Evolutionary conservation across 2,113 vertebrate species (phyloP), one percentile per base, ranked within the genome.

Genomic region (Muscicapa adusta): DNA sequence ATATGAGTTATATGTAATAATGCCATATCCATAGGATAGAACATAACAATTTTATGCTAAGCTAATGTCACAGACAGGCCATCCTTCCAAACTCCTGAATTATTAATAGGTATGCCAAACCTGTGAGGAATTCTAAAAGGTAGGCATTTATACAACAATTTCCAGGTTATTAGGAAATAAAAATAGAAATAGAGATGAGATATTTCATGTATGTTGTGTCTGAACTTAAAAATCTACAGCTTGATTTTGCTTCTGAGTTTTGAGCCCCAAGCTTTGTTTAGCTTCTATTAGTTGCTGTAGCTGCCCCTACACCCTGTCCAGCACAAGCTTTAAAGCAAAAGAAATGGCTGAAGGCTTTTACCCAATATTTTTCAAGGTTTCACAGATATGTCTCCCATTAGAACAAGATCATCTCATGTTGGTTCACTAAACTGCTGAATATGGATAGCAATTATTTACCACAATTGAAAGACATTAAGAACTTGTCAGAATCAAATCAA

Each of bases 401-500:
- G 79, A 95, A 95, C 73, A 81, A 95, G 58, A 96, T 96, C 81
- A 91, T 81, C 85, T 97, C 68, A 10, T 82, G 83, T n/a, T 66
- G 50, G 51, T 82, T 36, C n/a, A 83, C 38, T 81, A 84, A 53
- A 47, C 48, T 91, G 77, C 80, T 92, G 94, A 88, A 72, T 95
- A 89, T 88, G 75, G 81, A 91, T 68, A 86, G 67, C 85, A 95
- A 94, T 96, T 96, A 93, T 95, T 97, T 93, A 95, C 91, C 88
- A 89, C 70, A 78, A 86, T 94, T 93, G 95, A 90, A 82, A 97
- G 91, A 81, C 92, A 96, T 92, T 94, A 96, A 97, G 89, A 86
- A 94, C 63, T 85, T 94, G 72, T 95, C 86, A 94, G 94, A 97
- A 96, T 92, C 81, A 91, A 96, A 96, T 97, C 89, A 94, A 93